A percentile compares a stretch with the other conserved stretches of the same genome.
Conservation (phyloP, 2,797 vertebrate species). For the Vireo griseus region DNA sequence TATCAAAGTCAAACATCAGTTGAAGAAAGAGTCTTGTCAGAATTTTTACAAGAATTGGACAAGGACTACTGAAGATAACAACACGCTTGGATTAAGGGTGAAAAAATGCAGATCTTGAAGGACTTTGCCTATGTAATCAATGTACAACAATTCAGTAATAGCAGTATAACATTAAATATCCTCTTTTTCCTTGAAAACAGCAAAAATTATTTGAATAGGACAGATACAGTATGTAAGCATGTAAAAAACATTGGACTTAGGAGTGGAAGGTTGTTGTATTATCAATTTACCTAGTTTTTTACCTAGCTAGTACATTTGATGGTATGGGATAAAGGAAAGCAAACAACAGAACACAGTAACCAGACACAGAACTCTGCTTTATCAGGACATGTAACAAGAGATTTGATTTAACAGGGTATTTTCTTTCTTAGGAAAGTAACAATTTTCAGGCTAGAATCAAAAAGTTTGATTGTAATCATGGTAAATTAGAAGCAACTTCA, state of each 20-base stretch:
- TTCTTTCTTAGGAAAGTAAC: neutral
- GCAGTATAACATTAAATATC: neutral
- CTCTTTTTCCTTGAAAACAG: neutral
- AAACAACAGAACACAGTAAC: neutral
- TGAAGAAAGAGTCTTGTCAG: constrained; percentile 29
- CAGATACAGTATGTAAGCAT: neutral
- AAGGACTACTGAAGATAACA: neutral
- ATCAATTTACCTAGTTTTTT: neutral
- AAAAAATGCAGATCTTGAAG: neutral
- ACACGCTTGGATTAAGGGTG: neutral
- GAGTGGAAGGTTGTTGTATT: neutral
- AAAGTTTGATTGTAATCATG: neutral
- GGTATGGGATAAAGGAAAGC: neutral
- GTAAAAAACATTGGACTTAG: neutral
- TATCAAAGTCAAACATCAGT: constrained; percentile 20
- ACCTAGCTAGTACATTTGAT: neutral
- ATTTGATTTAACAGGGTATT: neutral
- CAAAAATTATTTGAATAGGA: neutral
- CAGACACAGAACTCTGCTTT: neutral
- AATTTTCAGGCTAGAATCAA: neutral
- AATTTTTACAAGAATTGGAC: neutral
- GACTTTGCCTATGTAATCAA: neutral
- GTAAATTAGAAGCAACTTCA: neutral
- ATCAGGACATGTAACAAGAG: neutral
- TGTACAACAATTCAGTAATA: neutral